Base-by-base conservation (phyloP, 2,888 invertebrate genomes). In the Abrostola triplasia region DNA sequence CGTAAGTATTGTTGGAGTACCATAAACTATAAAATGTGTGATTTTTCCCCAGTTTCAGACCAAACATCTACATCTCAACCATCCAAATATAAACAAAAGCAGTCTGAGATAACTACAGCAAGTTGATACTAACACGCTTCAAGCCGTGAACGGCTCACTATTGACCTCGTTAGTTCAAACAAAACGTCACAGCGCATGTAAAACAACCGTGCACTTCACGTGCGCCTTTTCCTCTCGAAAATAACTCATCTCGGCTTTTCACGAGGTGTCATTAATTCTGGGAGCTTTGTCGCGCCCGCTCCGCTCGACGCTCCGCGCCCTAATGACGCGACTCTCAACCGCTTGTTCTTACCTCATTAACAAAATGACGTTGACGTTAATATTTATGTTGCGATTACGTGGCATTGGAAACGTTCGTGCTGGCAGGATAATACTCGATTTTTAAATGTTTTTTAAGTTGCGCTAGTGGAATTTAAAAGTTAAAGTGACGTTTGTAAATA, bases 191-290 rank as follows among this genome's bases (percentile, higher is more conserved):
- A 83, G 82, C 82, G 83, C 84, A 84, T 90, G 90, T 91, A 90
- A 90, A 93, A 93, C 93, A 93, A 93, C 87, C 91, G 87, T 85
- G 83, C 89, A 91, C 91, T 93, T 87, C 86, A 87, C 91, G 92
- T 89, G 90, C 87, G 93, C 93, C 93, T 94, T 94, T 94, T 94
- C 90, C 92, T 91, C 93, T 94, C 91, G 88, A 93, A 93, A 92
- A 92, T 92, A 93, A 93, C 93, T 93, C 93, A 93, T 93, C 93
- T 90, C 92, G 89, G 85, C 90, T 90, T 92, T 92, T 91, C 91
- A 90, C 88, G 89, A 90, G 92, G 91, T 93, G 92, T 93, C 93
- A 93, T 93, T 93, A 93, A 92, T 92, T 90, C 89, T 82, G 83
- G 76, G 74, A 82, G 87, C 89, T 91, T 90, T 90, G 88, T 89